Evolutionary conservation across 2,113 vertebrate species (phyloP), one percentile per base, ranked within the genome.

Genomic region (Oreamnos americanus): DNA sequence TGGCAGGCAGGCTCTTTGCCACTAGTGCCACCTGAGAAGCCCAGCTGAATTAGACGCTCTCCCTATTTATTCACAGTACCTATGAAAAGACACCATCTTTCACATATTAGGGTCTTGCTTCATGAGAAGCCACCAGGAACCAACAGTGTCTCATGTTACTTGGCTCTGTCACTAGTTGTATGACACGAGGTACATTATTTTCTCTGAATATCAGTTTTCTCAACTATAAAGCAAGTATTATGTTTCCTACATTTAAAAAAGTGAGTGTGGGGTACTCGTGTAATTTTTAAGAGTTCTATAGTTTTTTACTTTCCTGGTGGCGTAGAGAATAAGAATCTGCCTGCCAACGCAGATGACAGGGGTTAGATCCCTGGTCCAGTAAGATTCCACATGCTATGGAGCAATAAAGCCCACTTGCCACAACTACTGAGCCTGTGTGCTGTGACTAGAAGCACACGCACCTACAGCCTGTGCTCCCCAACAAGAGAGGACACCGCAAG

Each of bases 251-350:
- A 11, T 96, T 55, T 17, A 55, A 62, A 87, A 76, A 57, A 53
- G 16, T 39, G 53, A 87, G 25, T 39, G 23, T 74, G 26, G 79
- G 15, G 30, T 88, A 25, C 28, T 81, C 74, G 2, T 58, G 5
- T 83, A 62, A 84, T 47, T 97, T 95, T 67, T 33, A 76, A 96
- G 82, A 90, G 30, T 36, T 76, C 33, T 47, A 19, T 78, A 53
- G 45, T 91, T 95, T 94, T 85, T 3, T 0, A 76, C 23, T 43
- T 76, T 23, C 39, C 23, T 76, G 23, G 39, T 76, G 23, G 71
- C 23, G 0, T 7, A 14, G 36, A 43, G 36, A 39, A 76, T 26
- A 43, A 76, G 39, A 43, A 43, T 7, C 39, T 2, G 39, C 6
- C 71, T 43, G 39, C 23, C 71, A 43, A 2, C 1, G 36, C 36